These are phyloP conservation scores for Coryphaenoides rupestris DNA, from an alignment of 2,113 vertebrate genomes.

Conservation along the genomic window DNA sequence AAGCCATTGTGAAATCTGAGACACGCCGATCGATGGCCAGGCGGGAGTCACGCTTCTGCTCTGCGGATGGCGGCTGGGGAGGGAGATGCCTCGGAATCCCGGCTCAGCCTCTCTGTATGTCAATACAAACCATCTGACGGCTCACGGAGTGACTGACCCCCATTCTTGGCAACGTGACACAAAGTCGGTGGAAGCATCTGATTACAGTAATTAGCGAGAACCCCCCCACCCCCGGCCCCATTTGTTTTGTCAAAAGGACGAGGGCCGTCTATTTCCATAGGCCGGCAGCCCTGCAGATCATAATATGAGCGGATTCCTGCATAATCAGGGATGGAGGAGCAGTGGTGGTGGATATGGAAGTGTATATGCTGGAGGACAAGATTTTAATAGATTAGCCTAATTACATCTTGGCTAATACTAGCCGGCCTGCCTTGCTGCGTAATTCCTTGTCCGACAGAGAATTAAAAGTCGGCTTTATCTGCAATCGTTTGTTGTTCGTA, in stretches of 20 bases:
- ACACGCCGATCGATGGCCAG: constrained; percentile 13
- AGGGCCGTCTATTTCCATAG: too few species aligned
- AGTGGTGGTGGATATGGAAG: constrained; percentile 12
- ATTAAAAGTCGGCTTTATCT: constrained; percentile 18
- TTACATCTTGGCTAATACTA: constrained; percentile 30
- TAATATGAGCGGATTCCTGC: not conserved
- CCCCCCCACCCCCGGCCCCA: too few species aligned
- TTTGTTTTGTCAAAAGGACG: not conserved
- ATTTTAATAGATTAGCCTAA: constrained; percentile 37
- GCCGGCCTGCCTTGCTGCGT: constrained; percentile 11
- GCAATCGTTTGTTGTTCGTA: constrained; percentile 2
- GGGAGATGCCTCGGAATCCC: constrained; percentile 27
- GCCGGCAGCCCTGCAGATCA: not conserved
- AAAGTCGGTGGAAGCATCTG: too few species aligned
- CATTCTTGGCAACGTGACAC: too few species aligned
- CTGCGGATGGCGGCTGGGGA: constrained; percentile 4
- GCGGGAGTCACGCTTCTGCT: constrained; percentile 25
- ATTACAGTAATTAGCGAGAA: not conserved
- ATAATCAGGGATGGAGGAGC: constrained; percentile 21
- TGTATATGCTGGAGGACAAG: constrained; percentile 26
- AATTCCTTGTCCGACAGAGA: constrained; percentile 34
- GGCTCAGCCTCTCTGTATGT: not conserved
- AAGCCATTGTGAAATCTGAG: constrained; percentile 38
- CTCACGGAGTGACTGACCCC: not conserved
- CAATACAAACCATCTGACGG: constrained; percentile 15